A percentile compares a stretch with the other conserved stretches of the same genome.
These are phyloP conservation scores for Sternarchorhynchus goeldii DNA, from an alignment of 2,797 vertebrate species.

Conservation along the genomic window DNA sequence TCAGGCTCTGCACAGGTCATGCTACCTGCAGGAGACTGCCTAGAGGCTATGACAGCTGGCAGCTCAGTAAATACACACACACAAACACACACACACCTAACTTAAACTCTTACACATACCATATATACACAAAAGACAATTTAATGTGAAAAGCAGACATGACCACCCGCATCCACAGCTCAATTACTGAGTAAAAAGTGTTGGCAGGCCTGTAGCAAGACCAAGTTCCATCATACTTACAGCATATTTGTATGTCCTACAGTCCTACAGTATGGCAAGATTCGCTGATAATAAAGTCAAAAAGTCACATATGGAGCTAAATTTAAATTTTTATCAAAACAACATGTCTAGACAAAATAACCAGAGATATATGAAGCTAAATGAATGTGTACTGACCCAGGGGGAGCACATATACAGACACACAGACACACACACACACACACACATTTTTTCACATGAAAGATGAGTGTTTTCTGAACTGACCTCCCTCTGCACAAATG, in stretches of 20 bases:
- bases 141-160: conserved; percentile 59
- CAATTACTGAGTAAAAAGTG: conserved; percentile 70
- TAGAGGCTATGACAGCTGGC: conserved; percentile 54
- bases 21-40: conserved; percentile 58
- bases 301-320: conserved; percentile 67
- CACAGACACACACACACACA: conserved; percentile 39
- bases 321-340: conserved; percentile 69
- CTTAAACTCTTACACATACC: conserved; percentile 26
- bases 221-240: conserved; percentile 59
- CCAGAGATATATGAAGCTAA: conserved; percentile 68
- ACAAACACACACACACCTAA: conserved; percentile 32
- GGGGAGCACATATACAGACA: conserved; percentile 52
- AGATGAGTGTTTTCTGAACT: conserved; percentile 35
- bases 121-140: conserved; percentile 49
- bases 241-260: conserved; percentile 19
- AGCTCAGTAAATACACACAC: conserved; percentile 52
- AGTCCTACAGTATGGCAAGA: conserved; percentile 21
- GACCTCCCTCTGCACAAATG: conserved; percentile 41
- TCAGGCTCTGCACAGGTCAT: conserved; percentile 60
- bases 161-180: conserved; percentile 68
- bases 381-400: conserved; percentile 68
- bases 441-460: conserved; percentile 16
- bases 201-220: conserved; percentile 68
- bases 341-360: conserved; percentile 68
- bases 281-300: conserved; percentile 50